Evolutionary conservation across 1,140 invertebrate genomes (phyloP), one percentile per base, ranked within the genome.

Genomic region (Hyles vespertilio): DNA sequence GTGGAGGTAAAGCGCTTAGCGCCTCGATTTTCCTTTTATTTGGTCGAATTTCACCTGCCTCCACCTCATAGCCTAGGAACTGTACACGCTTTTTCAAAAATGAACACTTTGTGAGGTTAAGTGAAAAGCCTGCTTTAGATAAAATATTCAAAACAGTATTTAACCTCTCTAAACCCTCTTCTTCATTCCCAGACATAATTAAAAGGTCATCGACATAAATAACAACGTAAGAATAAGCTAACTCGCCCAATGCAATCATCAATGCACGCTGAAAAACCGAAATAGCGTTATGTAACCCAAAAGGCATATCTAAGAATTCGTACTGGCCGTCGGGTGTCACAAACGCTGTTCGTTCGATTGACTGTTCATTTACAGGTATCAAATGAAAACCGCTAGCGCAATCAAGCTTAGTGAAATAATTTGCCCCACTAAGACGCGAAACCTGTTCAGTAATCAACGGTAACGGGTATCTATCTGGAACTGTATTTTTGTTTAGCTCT

Each of bases 381-480:
- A 91, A 87, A 72, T 84, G 89, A 61, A 88, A 91, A 0, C 90
- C 90, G 43, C 62, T 70, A 2, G 63, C 62, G 3, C 84, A 54
- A 69, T 91, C 89, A 5, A 91, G 32, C 32, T 40, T 34, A 7
- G 58, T 54, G 61, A 64, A 52, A 36, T 34, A 52, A 33, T 52
- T 52, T 7, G 33, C 5, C n/a, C 68, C 57, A 51, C 66, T 36
- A 55, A 60, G 36, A 44, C 65, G 40, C 58, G 87, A 77, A 6
- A 92, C 67, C 11, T 70, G 72, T 36, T 90, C 87, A 32, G 84
- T 76, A 9, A 91, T 90, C 2, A 81, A 54, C 0, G 90, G 91
- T 3, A 92, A 58, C 0, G 90, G 91, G 60, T 79, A 92, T 9
- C 70, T 56, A 58, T 91, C 89, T 32, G 69, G 69, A 3, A 76